Evolutionary conservation across 2,113 vertebrate species (phyloP).

Genomic region (Cnemophilus loriae): DNA sequence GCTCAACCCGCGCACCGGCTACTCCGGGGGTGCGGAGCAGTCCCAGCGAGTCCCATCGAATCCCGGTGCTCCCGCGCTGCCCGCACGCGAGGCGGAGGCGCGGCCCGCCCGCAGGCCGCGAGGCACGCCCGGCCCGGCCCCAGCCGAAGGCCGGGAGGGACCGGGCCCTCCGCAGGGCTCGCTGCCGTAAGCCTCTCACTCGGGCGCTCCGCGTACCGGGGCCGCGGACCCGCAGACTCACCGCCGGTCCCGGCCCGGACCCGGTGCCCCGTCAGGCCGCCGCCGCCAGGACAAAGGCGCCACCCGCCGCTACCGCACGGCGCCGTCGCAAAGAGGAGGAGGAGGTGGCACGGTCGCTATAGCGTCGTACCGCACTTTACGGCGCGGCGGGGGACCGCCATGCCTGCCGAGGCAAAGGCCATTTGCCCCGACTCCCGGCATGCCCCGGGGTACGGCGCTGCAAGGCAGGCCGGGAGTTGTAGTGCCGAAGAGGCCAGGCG

Average conservation of each 20-base stretch:
- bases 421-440: background rate
- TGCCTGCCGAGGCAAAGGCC: background rate
- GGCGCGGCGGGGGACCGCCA: background rate
- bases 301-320: background rate
- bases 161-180: background rate
- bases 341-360: accelerated
- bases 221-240: background rate
- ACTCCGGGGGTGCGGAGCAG: too few relatives aligned
- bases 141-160: background rate
- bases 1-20: background rate
- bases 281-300: constrained; percentile 52
- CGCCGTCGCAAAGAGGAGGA: background rate
- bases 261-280: background rate
- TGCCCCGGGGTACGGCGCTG: background rate
- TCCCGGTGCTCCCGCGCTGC: background rate
- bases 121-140: background rate
- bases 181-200: background rate
- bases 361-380: background rate
- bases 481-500: background rate
- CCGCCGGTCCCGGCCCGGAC: background rate
- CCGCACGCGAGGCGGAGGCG: background rate
- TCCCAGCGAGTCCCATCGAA: background rate
- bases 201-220: background rate
- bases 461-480: background rate
- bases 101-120: background rate